Evolutionary conservation across 1,140 invertebrate genomes (phyloP), one percentile per base, ranked within the genome.

Genomic region (Dermatophagoides farinae): DNA sequence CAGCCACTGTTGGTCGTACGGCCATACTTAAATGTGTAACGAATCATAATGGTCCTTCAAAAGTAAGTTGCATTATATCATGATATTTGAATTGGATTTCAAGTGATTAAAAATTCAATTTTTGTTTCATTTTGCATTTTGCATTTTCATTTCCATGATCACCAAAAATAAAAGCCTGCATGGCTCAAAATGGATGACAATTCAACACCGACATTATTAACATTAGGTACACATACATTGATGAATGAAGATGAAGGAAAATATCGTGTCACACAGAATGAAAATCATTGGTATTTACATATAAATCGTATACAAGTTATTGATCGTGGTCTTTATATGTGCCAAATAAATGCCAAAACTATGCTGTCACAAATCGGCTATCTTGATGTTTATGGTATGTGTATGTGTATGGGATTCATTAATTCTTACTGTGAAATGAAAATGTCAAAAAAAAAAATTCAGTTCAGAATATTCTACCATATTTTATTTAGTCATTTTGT

Each of bases 151-250:
- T 46, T 46, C 5, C 5, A 1, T 46, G 20, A 46, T 4, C 20
- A n/a, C 2, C 1, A n/a, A 46, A 31, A 31, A 31, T 4, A 55
- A 4, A 54, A 89, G 86, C 85, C 89, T 62, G 86, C 85, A 61
- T 90, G 87, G 87, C 86, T 89, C 72, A 88, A 88, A 73, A 84
- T 84, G 58, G 86, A 91, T 74, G 86, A 86, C 46, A 88, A 90
- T 73, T 86, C 86, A 57, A 83, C 90, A 68, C 77, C 89, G 68
- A 87, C 87, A 57, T 25, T 65, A 23, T 37, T 63, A 1, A 60
- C 61, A 43, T 88, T 90, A 70, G 86, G 91, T 72, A 86, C 88
- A 69, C 82, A 88, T 71, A 86, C 90, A 64, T 88, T 92, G 71
- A 87, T 86, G 49, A 60, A 61, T 18, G 88, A 90, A 77, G 88